These are phyloP conservation scores for Thereva unica DNA, from an alignment of 2,888 invertebrate species.

Conservation along the genomic window DNA sequence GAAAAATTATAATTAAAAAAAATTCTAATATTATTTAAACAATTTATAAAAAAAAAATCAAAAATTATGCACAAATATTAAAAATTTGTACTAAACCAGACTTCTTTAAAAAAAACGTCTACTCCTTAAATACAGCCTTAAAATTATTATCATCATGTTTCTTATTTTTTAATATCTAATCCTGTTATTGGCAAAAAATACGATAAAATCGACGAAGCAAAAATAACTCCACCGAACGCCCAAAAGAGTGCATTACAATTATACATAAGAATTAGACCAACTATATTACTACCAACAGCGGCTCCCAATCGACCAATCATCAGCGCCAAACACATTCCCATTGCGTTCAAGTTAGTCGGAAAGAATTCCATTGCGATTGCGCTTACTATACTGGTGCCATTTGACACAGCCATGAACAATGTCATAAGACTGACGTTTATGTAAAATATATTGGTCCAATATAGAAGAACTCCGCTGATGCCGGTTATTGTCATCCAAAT, in stretches of 20 bases:
- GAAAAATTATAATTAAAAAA: too few species aligned
- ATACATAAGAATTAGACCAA: conserved; percentile 48
- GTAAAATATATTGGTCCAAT: conserved; percentile 63
- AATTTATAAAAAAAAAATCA: too few species aligned
- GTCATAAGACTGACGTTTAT: conserved; percentile 65
- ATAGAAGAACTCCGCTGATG: conserved; percentile 63
- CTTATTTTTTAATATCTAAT: background rate
- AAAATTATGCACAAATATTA: too few species aligned
- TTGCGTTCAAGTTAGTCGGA: conserved; percentile 62
- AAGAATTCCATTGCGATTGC: conserved; percentile 65
- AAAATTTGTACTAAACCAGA: too few species aligned
- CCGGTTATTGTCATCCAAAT: conserved; percentile 60
- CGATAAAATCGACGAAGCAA: conserved; percentile 43
- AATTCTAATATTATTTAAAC: too few species aligned
- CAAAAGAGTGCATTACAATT: conserved; percentile 49
- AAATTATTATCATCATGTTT: background rate
- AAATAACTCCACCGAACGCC: conserved; percentile 44
- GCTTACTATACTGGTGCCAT: conserved; percentile 63
- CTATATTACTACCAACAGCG: conserved; percentile 52
- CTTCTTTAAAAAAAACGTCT: too few species aligned
- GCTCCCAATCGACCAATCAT: conserved; percentile 56
- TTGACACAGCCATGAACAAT: conserved; percentile 62
- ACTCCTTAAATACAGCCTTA: too few species aligned
- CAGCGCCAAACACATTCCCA: conserved; percentile 56
- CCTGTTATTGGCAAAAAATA: conserved; percentile 47